Conservation (phyloP, 2,113 vertebrate genomes). For the Odontesthes bonariensis region DNA sequence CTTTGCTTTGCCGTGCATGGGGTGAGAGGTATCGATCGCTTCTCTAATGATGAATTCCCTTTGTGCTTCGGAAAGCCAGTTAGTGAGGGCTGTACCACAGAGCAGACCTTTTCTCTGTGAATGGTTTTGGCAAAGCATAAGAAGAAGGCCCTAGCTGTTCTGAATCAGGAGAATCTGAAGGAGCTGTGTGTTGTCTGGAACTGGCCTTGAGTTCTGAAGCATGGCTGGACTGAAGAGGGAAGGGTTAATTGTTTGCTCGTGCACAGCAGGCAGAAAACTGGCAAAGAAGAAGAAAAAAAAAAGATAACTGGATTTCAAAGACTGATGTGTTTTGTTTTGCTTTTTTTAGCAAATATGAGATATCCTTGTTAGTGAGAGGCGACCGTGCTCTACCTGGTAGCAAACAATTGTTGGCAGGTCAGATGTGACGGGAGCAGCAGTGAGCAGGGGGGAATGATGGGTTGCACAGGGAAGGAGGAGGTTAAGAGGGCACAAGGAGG, state of each 20-base stretch:
- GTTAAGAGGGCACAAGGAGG: conserved; percentile 56
- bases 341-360: conserved; percentile 3
- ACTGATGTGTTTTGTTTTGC: background rate
- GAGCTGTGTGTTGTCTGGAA: conserved; percentile 18
- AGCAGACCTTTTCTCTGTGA: conserved; percentile 52
- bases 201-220: conserved; percentile 36
- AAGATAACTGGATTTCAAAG: background rate
- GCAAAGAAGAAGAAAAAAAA: background rate
- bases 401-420: conserved; percentile 18
- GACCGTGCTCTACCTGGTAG: conserved; percentile 14
- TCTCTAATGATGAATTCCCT: conserved; percentile 83
- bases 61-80: conserved; percentile 72
- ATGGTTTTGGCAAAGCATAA: conserved; percentile 44
- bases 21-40: conserved; percentile 73
- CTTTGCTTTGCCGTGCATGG: conserved; percentile 57
- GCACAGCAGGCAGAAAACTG: conserved; percentile 18
- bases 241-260: conserved; percentile 34
- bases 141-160: conserved; percentile 36
- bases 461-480: conserved; percentile 32
- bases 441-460: conserved; percentile 6
- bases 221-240: conserved; percentile 10
- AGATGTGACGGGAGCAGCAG: conserved; percentile 22
- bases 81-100: conserved; percentile 51
- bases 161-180: conserved; percentile 27
- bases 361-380: conserved; percentile 18